Evolutionary conservation across 2,113 vertebrate genomes (phyloP).

Genomic region (Daubentonia madagascariensis): DNA sequence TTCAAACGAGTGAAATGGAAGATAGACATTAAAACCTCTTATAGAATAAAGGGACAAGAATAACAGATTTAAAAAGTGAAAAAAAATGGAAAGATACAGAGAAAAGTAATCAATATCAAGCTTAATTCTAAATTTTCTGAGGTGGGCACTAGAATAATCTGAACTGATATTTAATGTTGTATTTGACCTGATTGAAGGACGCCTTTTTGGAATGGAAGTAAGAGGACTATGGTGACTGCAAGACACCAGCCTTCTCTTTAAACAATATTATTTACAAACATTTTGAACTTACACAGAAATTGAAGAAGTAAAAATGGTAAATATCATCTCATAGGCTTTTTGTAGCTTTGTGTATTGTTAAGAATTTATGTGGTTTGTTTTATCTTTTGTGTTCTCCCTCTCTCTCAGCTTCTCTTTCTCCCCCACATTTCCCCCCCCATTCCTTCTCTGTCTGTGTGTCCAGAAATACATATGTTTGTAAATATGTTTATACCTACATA

Average conservation of each 20-base stretch:
- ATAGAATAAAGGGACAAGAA: background rate
- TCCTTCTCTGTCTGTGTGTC: no score
- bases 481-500: no score
- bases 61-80: background rate
- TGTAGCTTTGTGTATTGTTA: background rate
- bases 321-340: background rate
- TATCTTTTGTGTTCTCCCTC: no score
- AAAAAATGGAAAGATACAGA: background rate
- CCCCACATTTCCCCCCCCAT: background rate
- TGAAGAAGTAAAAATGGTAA: background rate
- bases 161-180: background rate
- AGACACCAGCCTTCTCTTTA: background rate
- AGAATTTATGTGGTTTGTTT: background rate
- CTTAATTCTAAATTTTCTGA: background rate
- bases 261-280: background rate
- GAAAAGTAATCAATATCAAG: background rate
- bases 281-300: background rate
- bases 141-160: background rate
- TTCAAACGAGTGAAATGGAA: background rate
- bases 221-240: background rate
- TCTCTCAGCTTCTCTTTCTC: background rate
- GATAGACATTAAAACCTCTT: background rate
- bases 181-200: background rate
- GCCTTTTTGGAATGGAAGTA: background rate
- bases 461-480: no score